Conservation (phyloP, 2,113 vertebrate species). For the Colaptes auratus region DNA sequence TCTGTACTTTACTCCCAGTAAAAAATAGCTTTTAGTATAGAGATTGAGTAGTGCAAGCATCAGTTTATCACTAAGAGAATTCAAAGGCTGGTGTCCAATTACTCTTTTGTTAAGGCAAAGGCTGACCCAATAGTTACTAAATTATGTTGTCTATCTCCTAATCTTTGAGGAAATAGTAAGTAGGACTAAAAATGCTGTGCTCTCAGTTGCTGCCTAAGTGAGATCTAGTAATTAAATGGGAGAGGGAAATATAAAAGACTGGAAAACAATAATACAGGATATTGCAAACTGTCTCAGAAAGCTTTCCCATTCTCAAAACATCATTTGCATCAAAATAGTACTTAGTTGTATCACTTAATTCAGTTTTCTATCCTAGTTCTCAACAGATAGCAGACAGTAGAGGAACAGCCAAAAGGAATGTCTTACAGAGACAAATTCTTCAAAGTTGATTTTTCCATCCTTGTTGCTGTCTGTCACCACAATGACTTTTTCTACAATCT, state of each 20-base stretch:
- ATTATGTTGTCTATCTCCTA: not conserved
- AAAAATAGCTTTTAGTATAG: not conserved
- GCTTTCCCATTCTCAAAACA: not conserved
- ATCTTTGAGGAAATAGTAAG: not conserved
- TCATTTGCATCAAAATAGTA: not conserved
- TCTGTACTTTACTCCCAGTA: not conserved
- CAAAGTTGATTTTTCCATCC: slow-evolving; percentile 94
- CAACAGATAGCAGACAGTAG: not conserved
- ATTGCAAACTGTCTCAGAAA: not conserved
- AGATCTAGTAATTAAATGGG: not conserved
- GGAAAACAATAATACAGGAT: not conserved
- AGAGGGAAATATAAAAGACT: not conserved
- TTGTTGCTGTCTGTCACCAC: slow-evolving; percentile 88
- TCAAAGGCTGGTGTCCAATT: not conserved
- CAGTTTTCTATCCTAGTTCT: not conserved
- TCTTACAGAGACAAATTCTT: slow-evolving; percentile 94
- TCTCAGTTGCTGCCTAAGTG: not conserved
- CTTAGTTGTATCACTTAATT: not conserved
- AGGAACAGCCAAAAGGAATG: not conserved
- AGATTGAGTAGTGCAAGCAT: not conserved
- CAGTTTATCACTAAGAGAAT: not conserved
- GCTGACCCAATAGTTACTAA: not conserved
- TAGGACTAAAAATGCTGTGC: not conserved
- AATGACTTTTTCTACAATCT: slow-evolving; percentile 91
- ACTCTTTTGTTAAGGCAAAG: not conserved